phyloP scores from a whole-genome alignment of 2,888 invertebrate genomes.

The Oscheius sp. region DNA sequence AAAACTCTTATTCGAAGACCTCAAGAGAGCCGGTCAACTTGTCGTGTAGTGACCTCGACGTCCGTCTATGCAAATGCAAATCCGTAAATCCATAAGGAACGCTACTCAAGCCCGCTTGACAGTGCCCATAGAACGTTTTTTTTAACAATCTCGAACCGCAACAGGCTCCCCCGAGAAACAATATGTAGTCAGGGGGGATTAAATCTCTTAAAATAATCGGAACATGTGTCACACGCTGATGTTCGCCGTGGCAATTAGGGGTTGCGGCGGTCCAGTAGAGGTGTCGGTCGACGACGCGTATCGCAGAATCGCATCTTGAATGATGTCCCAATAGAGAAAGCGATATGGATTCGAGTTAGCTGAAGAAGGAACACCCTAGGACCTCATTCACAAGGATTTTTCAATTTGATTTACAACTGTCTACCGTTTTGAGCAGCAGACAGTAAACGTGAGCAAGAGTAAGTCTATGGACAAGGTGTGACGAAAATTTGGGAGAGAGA shows the following conservation, averaged over 20 bases:
- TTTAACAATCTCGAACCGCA: too few relatives aligned
- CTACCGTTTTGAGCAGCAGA: background rate
- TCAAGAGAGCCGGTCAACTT: too few relatives aligned
- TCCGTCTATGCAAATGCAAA: slow-evolving; percentile 26
- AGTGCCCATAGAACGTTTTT: too few relatives aligned
- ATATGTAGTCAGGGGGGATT: background rate
- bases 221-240: slow-evolving; percentile 30
- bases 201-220: slow-evolving; percentile 28
- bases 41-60: too few relatives aligned
- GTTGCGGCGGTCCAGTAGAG: slow-evolving; percentile 28
- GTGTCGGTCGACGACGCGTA: slow-evolving; percentile 36
- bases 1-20: too few relatives aligned
- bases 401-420: too few relatives aligned
- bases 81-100: slow-evolving; percentile 12
- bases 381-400: too few relatives aligned
- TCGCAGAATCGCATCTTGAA: slow-evolving; percentile 37
- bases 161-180: too few relatives aligned
- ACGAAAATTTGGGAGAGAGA: too few relatives aligned
- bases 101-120: background rate
- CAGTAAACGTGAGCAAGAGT: background rate
- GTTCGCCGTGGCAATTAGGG: slow-evolving; percentile 34
- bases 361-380: background rate
- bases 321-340: slow-evolving; percentile 37
- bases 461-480: background rate
- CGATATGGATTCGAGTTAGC: slow-evolving; percentile 38